Evolutionary conservation across 2,888 invertebrate species (phyloP).

Genomic region (Galerucella nymphaeae): DNA sequence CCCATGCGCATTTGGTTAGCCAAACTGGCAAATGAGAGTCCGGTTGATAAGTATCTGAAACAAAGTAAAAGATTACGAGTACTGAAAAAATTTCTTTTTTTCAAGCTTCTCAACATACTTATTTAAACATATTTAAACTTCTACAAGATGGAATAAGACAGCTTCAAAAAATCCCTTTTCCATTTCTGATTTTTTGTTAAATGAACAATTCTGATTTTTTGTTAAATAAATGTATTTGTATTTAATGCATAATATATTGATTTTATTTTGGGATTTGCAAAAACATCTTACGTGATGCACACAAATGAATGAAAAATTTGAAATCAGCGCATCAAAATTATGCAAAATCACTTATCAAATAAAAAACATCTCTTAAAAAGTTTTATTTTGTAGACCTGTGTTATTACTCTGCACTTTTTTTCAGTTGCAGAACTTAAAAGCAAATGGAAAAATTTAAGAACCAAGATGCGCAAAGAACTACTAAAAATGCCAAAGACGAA

Average conservation of each 20-base stretch:
- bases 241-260: slow-evolving; percentile 11
- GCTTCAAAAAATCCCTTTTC: too few species aligned
- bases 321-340: slow-evolving; percentile 4
- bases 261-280: slow-evolving; percentile 11
- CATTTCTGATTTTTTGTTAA: slow-evolving; percentile 2
- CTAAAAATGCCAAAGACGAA: slow-evolving; percentile 1
- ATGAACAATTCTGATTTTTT: not conserved
- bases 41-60: slow-evolving; percentile 21
- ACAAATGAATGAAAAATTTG: slow-evolving; percentile 3
- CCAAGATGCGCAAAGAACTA: slow-evolving; percentile 11
- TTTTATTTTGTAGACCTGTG: slow-evolving; percentile 5
- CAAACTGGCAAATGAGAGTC: slow-evolving; percentile 11
- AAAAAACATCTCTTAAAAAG: not conserved
- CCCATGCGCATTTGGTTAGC: slow-evolving; percentile 16
- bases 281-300: slow-evolving; percentile 4
- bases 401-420: slow-evolving; percentile 15
- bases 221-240: slow-evolving; percentile 11
- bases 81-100: too few species aligned
- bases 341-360: not conserved
- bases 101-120: too few species aligned
- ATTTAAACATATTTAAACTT: too few species aligned
- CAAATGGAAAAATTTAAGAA: slow-evolving; percentile 24
- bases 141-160: too few species aligned
- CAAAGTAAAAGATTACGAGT: not conserved
- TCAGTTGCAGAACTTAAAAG: slow-evolving; percentile 7